Evolutionary conservation across 2,113 vertebrate species (phyloP).

Genomic region (Apodemus sylvaticus): DNA sequence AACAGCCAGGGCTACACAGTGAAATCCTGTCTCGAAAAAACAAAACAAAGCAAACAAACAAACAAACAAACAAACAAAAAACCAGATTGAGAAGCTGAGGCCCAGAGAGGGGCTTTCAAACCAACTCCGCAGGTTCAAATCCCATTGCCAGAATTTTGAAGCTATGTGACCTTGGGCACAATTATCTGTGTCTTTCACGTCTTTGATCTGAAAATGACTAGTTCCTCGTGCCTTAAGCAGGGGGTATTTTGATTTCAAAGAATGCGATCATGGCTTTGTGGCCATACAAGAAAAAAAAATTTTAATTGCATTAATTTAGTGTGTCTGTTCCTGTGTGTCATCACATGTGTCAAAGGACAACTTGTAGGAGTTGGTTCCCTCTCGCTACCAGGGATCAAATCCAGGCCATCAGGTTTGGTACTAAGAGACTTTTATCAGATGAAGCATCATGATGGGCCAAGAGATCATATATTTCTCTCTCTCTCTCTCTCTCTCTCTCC

Average conservation of each 20-base stretch:
- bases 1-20: no score
- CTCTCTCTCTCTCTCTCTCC: no score
- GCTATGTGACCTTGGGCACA: background rate
- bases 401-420: background rate
- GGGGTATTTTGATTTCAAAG: background rate
- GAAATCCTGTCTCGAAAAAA: no score
- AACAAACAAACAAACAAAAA: no score
- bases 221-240: no score
- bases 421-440: background rate
- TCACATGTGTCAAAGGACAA: background rate
- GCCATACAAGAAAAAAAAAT: background rate
- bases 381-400: background rate
- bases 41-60: no score
- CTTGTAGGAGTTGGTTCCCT: background rate
- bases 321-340: background rate
- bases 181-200: background rate
- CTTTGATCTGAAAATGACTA: background rate
- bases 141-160: background rate
- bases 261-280: background rate
- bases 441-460: background rate
- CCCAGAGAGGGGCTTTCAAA: background rate
- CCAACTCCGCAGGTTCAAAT: background rate
- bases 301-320: background rate
- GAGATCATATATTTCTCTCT: background rate
- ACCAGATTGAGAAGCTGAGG: slow-evolving; percentile 17